A percentile compares a stretch with the other conserved stretches of the same genome.
Conservation (phyloP, 2,113 vertebrate genomes). For the Peucedramus taeniatus region DNA sequence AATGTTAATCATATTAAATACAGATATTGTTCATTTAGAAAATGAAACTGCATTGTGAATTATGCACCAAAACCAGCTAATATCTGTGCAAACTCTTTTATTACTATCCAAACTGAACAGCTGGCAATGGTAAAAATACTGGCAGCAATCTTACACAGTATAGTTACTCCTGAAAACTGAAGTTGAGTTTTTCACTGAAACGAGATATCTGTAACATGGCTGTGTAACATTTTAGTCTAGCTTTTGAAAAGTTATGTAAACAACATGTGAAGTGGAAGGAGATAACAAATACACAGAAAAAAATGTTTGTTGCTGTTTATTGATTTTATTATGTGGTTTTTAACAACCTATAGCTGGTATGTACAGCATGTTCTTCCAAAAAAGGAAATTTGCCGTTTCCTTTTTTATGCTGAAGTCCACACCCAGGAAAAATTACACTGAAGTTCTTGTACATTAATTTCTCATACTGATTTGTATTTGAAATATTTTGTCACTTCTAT, state of each 20-base stretch:
- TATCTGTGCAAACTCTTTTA: background rate
- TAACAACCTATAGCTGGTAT: background rate
- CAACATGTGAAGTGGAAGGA: background rate
- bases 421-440: slow-evolving; percentile 18
- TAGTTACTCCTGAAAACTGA: background rate
- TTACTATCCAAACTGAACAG: background rate
- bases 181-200: background rate
- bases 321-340: background rate
- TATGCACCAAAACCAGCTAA: background rate
- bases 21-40: background rate
- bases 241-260: background rate
- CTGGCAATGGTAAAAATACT: background rate
- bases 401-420: slow-evolving; percentile 3
- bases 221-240: background rate
- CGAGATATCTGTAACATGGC: background rate
- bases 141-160: background rate
- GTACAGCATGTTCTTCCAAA: background rate
- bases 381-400: slow-evolving; percentile 41
- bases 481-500: too few relatives aligned
- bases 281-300: background rate
- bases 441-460: background rate
- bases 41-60: background rate
- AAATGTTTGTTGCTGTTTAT: background rate
- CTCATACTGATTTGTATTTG: background rate
- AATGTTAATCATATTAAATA: background rate